phyloP scores from a whole-genome alignment of 2,888 invertebrate species.

The Xylocampa areola region DNA sequence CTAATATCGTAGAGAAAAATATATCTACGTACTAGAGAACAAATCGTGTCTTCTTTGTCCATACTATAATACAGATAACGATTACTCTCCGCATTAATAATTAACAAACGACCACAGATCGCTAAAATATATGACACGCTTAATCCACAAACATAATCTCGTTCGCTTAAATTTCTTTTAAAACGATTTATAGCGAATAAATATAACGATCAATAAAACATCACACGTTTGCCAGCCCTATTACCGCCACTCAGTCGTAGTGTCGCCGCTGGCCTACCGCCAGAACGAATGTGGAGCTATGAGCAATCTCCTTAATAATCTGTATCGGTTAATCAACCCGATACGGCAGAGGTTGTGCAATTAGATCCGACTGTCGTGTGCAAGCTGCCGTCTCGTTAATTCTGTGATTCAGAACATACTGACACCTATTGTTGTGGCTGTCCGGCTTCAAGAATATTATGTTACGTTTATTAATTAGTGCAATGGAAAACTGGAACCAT shows the following conservation, averaged over 20 bases:
- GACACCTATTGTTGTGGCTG: conserved; percentile 34
- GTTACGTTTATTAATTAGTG: conserved; percentile 19
- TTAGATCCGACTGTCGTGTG: conserved; percentile 62
- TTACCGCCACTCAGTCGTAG: conserved; percentile 56
- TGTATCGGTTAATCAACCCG: conserved; percentile 87
- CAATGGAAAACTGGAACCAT: conserved; percentile 1
- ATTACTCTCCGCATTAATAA: not conserved
- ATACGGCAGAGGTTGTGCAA: conserved; percentile 76
- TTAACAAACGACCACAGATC: not conserved
- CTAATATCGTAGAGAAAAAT: no score
- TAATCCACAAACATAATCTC: not conserved
- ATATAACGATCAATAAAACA: conserved; percentile 36
- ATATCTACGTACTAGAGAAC: no score
- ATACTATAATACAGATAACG: not conserved
- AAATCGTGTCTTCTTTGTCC: no score
- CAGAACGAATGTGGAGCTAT: conserved; percentile 82
- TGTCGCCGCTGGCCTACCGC: conserved; percentile 78
- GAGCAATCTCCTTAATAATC: conserved; percentile 84
- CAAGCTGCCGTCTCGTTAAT: conserved; percentile 53
- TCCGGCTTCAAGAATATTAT: conserved; percentile 22
- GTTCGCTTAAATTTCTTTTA: conserved; percentile 8
- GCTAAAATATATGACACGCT: not conserved
- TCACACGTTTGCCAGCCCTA: conserved; percentile 48
- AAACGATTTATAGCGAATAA: conserved; percentile 39
- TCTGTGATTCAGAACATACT: conserved; percentile 49